Base-by-base conservation (phyloP, 2,113 vertebrate species). In the Pedetes capensis region DNA sequence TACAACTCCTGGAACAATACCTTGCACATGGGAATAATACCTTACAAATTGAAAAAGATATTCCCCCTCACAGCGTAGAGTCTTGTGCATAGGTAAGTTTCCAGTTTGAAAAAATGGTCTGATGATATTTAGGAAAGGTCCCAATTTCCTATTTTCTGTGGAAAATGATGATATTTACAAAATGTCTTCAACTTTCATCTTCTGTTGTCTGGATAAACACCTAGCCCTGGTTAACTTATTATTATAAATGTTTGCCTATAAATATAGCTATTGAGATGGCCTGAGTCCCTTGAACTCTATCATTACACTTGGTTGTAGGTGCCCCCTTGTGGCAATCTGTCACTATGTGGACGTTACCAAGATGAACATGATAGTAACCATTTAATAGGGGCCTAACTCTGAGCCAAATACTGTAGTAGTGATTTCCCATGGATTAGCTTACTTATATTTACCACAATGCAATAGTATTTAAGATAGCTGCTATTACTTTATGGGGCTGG, bases 321-420 rank as follows among this genome's bases (percentile, higher is more conserved):
- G 96, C 96, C 97, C 97, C 84, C 96, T 97, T 37, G 96, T 96
- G 96, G 96, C 57, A 5, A 39, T 64, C 29, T 49, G 84, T 69
- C 63, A 4, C 44, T 71, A 79, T 59, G 87, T 66, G 66, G 39
- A 34, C 49, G 13, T 87, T 53, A 78, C 34, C 61, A 20, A 51
- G 49, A 69, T 34, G 71, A 83, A 49, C 39, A 0, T 2, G 23
- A 79, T 0, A 10, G 59, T n/a, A 6, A 14, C 37, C 29, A n/a
- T 37, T 53, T 2, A 61, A 11, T 0, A 27, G 13, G 9, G 18
- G 14, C 23, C 27, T 39, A 27, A 66, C 20, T 74, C 37, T 22
- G 32, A 93, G 10, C 25, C 22, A 49, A 89, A 29, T 9, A 57
- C 5, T 20, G 17, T 8, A 1, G 7, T 18, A 14, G 23, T 29